Percentiles rank a stretch among this genome's conserved stretches.
Evolutionary conservation across 2,113 vertebrate species (phyloP).

Genomic region (Phainopepla nitens): DNA sequence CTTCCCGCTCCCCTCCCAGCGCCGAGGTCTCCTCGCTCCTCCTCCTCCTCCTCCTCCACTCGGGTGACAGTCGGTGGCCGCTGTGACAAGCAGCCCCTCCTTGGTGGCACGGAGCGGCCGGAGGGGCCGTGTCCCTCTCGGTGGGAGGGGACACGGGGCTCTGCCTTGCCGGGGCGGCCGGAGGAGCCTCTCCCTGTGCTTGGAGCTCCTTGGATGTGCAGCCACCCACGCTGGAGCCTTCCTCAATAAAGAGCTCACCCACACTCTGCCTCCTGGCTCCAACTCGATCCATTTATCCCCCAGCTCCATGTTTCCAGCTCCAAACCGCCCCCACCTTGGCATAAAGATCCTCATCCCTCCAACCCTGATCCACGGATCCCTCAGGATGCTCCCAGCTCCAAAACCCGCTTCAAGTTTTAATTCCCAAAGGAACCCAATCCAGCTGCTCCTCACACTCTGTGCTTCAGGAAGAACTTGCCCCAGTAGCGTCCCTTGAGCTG

Average conservation of each 20-base stretch:
- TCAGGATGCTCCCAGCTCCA: neutral
- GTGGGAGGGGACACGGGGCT: neutral
- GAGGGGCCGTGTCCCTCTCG: neutral
- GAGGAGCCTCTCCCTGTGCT: neutral
- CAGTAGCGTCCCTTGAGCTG: slow-evolving; percentile 78
- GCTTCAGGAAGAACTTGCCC: slow-evolving; percentile 83
- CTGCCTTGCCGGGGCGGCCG: neutral
- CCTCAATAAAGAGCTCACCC: slow-evolving; percentile 46
- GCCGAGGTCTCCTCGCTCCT: neutral
- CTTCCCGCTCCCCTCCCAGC: neutral
- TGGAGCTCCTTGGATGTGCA: neutral
- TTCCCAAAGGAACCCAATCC: accelerated
- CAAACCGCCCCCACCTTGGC: neutral
- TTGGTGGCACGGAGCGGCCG: neutral
- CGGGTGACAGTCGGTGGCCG: neutral
- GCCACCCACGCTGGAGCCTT: neutral
- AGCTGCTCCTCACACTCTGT: slow-evolving; percentile 70
- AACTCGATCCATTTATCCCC: neutral
- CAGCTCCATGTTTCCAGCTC: neutral
- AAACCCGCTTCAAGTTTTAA: neutral
- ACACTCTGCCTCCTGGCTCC: neutral
- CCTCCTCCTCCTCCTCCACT: neutral
- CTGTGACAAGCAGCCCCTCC: neutral
- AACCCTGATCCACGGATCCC: neutral
- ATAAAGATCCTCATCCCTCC: neutral